phyloP scores from a whole-genome alignment of 2,797 vertebrate species.

The Otus scops region DNA sequence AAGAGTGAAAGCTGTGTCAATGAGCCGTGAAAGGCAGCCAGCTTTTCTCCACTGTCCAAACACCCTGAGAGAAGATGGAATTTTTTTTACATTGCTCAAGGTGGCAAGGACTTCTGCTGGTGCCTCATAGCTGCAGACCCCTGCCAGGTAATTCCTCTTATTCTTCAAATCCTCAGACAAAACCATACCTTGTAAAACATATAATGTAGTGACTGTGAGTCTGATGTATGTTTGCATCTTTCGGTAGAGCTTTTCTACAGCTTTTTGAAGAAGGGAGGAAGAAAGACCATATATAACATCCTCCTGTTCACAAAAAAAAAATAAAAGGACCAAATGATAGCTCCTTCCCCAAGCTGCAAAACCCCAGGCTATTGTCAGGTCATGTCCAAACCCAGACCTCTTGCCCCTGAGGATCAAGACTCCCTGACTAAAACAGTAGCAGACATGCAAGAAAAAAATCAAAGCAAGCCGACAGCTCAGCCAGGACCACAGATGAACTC shows the following conservation, averaged over 20 bases:
- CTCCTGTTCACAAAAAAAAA: neutral
- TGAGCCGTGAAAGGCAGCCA: neutral
- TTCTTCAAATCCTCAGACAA: neutral
- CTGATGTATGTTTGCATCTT: neutral
- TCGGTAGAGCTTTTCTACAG: neutral
- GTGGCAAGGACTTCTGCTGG: neutral
- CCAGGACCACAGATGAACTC: neutral
- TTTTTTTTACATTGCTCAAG: neutral
- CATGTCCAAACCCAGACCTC: rapidly evolving
- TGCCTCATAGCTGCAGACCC: neutral
- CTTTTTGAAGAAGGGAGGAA: neutral
- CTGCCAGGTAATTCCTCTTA: neutral
- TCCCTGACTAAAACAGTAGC: neutral
- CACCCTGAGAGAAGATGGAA: neutral
- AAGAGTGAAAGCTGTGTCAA: neutral
- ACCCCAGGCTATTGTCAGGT: neutral
- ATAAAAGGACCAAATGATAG: neutral
- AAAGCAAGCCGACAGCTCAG: neutral
- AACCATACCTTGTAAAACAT: neutral
- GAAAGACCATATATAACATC: neutral
- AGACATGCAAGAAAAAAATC: neutral
- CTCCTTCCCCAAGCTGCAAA: neutral
- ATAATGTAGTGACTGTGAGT: neutral
- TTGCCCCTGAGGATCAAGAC: neutral
- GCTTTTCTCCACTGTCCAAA: neutral